Evolutionary conservation across 53 echinoderm and acorn worm species (phyloP), one percentile per base, ranked within the genome.

Genomic region (Crossaster papposus): DNA sequence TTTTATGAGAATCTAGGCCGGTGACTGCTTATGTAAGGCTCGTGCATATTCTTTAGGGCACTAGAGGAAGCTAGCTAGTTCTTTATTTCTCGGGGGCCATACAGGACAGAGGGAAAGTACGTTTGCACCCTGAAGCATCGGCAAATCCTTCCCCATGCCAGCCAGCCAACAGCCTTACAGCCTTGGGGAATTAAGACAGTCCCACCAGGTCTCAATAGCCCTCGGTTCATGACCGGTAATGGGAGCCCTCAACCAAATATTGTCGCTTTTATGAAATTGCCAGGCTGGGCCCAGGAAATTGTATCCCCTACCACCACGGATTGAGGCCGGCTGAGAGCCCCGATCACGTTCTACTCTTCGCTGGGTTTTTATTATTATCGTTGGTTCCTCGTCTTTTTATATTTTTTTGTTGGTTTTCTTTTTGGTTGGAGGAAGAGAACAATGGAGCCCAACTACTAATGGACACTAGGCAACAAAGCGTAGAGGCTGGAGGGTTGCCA

Each of bases 251-350:
- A 51, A 84, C 84, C 84, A 84, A 84, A 84, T 84, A 84, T 84
- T 84, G 84, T 84, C 84, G 84, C 84, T 84, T 84, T 84, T 84
- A 84, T 84, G 84, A 72, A 71, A 84, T 84, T 84, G 84, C 84
- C 58, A 52, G 58, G 54, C 81, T 81, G 81, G 52, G 22, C 81
- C 72, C 31, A 84, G 72, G 84, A 72, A 84, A 84, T 72, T 84
- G 51, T 84, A 71, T 72, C 84, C 84, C 83, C 52, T 51, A 72
- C 84, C 84, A 84, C 71, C 52, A 53, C 26, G 84, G 84, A 71
- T 84, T 84, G 84, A 84, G 36, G 72, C 65, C 30, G 81, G 50
- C 84, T 84, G 84, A 65, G 65, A 84, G 84, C 71, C 65, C 65
- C 52, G 51, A 84, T 84, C 84, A 71, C 72, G 52, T 72, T 84